These are phyloP conservation scores for Myotis planiceps DNA, from an alignment of 2,797 vertebrate species.

Conservation along the genomic window DNA sequence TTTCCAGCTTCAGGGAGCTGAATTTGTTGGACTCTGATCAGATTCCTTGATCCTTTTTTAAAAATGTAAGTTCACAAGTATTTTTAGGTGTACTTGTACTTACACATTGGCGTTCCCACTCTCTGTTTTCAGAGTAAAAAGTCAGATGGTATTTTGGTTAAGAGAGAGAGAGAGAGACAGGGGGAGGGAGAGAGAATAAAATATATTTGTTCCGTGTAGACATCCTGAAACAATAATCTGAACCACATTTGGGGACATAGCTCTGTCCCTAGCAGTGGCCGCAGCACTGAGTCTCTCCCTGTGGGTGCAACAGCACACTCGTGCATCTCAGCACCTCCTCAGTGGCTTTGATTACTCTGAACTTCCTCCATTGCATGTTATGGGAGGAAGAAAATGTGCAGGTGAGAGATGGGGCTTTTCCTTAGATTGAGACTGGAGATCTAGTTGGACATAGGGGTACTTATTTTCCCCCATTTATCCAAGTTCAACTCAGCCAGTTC, in stretches of 20 bases:
- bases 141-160: constrained; percentile 26
- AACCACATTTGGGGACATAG: not conserved
- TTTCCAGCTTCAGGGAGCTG: not conserved
- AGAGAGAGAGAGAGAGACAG: not conserved
- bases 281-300: not conserved
- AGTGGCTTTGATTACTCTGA: not conserved
- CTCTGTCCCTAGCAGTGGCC: not conserved
- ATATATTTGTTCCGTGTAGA: not conserved
- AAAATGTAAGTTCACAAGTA: constrained; percentile 15
- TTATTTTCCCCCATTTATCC: not conserved
- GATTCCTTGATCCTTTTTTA: not conserved
- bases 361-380: not conserved
- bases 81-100: not conserved
- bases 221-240: not conserved
- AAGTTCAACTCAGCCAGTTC: not conserved
- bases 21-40: not conserved
- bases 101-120: not conserved
- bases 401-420: not conserved
- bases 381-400: not conserved
- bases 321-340: not conserved
- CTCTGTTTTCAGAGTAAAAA: constrained; percentile 48
- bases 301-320: not conserved
- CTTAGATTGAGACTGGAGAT: not conserved
- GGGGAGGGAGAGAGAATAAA: not conserved
- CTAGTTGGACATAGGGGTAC: fast-evolving